Evolutionary conservation across 2,888 invertebrate species (phyloP), one percentile per base, ranked within the genome.

Genomic region (Athetis lepigone): DNA sequence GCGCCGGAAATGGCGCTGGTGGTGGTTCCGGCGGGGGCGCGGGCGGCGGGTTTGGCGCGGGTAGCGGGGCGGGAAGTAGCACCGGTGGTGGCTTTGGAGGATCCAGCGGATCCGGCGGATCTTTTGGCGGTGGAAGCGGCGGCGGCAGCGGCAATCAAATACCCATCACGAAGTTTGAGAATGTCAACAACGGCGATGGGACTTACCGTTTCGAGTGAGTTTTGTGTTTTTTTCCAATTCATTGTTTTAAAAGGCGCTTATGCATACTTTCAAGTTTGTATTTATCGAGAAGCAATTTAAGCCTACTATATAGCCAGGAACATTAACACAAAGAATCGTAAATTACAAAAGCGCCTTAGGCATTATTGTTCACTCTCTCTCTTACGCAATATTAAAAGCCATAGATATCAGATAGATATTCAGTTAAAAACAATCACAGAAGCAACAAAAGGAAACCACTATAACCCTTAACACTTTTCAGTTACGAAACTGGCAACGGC

Each of bases 401-500:
- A 23, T 36, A 36, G 11, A 29, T n/a, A n/a, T n/a, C n/a, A n/a
- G n/a, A 42, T n/a, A n/a, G n/a, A n/a, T n/a, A 42, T 29, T 23
- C 16, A 8, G 6, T 1, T 5, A 46, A 6, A 8, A 13, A 37
- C 9, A 39, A 36, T 37, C n/a, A 37, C 16, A 37, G 8, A 19
- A 25, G 13, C 39, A n/a, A 21, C 33, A 47, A 59, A 56, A 33
- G 11, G 5, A 21, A 19, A 8, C 4, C 11, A 55, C 7, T 2
- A 39, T n/a, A 46, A 25, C 8, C 42, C 9, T n/a, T 49, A 27
- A 4, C 8, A 23, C 13, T 55, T 81, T 94, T 76, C 83, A 95
- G 95, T 66, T 97, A 96, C 82, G 96, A 97, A 83, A 96, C 97
- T 18, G 96, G 96, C 45, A 96, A 97, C 73, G 96, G 96, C 25